Conservation (phyloP, 2,113 vertebrate species). For the Gobio gobio region DNA sequence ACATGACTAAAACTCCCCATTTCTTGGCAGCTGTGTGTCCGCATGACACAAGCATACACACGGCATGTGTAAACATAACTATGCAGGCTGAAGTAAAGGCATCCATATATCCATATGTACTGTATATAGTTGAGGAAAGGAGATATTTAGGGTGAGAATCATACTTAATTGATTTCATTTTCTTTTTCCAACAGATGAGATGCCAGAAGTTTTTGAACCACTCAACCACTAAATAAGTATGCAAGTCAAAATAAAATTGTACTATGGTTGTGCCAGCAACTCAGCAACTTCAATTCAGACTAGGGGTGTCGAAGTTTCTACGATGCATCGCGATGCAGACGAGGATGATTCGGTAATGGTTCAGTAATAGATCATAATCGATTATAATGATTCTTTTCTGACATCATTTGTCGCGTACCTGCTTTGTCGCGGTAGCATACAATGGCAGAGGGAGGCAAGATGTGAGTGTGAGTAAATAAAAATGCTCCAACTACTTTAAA, state of each 20-base stretch:
- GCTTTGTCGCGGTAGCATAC: too few relatives aligned
- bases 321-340: too few relatives aligned
- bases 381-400: too few relatives aligned
- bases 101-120: not conserved
- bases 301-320: too few relatives aligned
- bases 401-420: too few relatives aligned
- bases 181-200: not conserved
- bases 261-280: not conserved
- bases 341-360: too few relatives aligned
- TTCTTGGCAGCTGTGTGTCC: constrained; percentile 31
- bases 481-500: too few relatives aligned
- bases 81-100: not conserved
- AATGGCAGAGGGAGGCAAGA: too few relatives aligned
- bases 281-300: too few relatives aligned
- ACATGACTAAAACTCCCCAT: constrained; percentile 39
- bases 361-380: too few relatives aligned
- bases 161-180: not conserved
- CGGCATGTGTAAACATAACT: not conserved
- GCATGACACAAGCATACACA: not conserved
- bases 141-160: not conserved
- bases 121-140: not conserved
- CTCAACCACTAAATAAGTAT: not conserved
- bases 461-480: too few relatives aligned
- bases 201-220: not conserved
- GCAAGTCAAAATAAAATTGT: not conserved